phyloP scores from a whole-genome alignment of 2,888 invertebrate species.

The Polietes domitor region DNA sequence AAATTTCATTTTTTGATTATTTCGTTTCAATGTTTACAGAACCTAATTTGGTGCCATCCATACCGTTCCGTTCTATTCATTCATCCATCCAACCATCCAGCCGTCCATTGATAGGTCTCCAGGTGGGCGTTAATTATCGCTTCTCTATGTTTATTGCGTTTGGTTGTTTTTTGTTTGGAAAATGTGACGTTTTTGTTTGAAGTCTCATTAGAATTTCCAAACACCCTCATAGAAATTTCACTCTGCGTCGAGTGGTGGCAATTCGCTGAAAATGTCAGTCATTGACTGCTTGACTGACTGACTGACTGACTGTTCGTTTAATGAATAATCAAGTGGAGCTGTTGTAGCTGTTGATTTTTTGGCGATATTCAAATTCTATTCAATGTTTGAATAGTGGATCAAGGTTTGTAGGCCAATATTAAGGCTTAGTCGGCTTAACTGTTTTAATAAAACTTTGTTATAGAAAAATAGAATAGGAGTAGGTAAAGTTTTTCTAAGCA shows the following conservation, averaged over 20 bases:
- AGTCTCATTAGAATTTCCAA: conserved; percentile 59
- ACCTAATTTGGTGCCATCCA: conserved; percentile 9
- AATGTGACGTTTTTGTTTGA: conserved; percentile 35
- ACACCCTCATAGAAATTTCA: conserved; percentile 57
- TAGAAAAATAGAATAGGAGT: no score
- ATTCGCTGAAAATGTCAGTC: conserved; percentile 50
- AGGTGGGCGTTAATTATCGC: conserved; percentile 18
- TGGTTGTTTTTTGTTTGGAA: background rate
- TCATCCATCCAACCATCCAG: background rate
- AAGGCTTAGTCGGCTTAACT: background rate
- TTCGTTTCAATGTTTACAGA: background rate
- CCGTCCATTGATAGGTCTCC: background rate
- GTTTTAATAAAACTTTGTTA: no score
- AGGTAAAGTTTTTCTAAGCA: no score
- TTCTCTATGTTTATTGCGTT: no score
- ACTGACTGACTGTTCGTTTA: no score
- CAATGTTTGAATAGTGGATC: conserved; percentile 33
- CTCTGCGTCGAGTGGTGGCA: background rate
- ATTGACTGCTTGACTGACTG: conserved; percentile 26
- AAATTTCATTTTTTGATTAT: background rate
- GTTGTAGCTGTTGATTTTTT: background rate
- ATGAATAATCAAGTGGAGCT: conserved; percentile 5
- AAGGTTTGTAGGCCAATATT: conserved; percentile 33
- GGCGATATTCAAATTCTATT: background rate
- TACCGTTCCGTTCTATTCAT: conserved; percentile 7